These are phyloP conservation scores for Esox lucius DNA, from an alignment of 2,797 vertebrate genomes.

Conservation along the genomic window DNA sequence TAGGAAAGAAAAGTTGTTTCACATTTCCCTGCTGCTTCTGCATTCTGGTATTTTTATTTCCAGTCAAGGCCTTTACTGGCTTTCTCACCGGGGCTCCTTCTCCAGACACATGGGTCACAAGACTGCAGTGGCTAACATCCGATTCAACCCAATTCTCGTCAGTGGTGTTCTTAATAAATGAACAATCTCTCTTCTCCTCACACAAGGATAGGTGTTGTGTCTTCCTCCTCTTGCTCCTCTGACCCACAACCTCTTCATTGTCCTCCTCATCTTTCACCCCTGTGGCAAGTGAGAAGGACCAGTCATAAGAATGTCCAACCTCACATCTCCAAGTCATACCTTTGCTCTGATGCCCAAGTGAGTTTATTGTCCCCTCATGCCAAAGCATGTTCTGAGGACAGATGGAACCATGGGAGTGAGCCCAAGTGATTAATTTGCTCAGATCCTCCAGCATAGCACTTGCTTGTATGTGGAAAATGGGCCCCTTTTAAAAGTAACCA, in stretches of 20 bases:
- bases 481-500: background rate
- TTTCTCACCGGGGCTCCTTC: background rate
- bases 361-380: background rate
- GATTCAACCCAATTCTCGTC: background rate
- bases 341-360: conserved; percentile 1
- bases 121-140: background rate
- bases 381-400: background rate
- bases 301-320: conserved; percentile 3
- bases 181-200: background rate
- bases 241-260: background rate
- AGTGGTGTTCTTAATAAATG: background rate
- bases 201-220: background rate
- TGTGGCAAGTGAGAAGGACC: conserved; percentile 5
- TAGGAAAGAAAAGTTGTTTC: background rate
- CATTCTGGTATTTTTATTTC: background rate
- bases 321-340: conserved; percentile 5
- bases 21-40: background rate
- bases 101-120: conserved; percentile 1
- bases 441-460: background rate
- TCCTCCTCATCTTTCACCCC: background rate
- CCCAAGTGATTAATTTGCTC: conserved; percentile 1
- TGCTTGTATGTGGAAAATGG: background rate
- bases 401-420: conserved; percentile 5
- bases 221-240: background rate
- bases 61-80: background rate